Evolutionary conservation across 2,113 vertebrate genomes (phyloP).

Genomic region (Rhombomys opimus): DNA sequence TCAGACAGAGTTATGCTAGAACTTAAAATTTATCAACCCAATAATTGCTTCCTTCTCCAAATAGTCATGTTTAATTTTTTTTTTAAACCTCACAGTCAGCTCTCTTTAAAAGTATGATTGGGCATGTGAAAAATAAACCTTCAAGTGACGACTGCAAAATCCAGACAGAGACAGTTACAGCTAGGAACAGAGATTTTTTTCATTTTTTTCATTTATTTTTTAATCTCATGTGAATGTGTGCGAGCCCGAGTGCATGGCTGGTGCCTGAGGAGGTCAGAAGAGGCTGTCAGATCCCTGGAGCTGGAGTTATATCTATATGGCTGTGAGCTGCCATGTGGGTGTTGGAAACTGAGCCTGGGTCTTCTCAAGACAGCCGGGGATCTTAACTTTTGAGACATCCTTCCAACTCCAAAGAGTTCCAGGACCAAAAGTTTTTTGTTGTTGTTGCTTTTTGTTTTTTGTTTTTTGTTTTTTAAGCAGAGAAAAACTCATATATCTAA

Average conservation of each 20-base stretch:
- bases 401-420: too few relatives aligned
- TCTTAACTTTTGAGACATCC: too few relatives aligned
- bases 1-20: not conserved
- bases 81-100: not conserved
- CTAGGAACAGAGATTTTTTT: not conserved
- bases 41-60: not conserved
- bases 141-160: not conserved
- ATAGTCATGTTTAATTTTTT: not conserved
- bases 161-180: not conserved
- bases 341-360: too few relatives aligned
- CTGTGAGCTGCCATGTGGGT: too few relatives aligned
- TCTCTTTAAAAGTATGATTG: not conserved
- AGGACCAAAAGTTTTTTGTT: not conserved
- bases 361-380: too few relatives aligned
- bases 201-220: too few relatives aligned
- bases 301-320: too few relatives aligned
- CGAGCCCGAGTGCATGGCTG: too few relatives aligned
- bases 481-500: not conserved
- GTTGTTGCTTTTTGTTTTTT: too few relatives aligned
- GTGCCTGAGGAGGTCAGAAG: too few relatives aligned
- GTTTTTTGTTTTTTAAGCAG: not conserved
- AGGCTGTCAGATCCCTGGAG: too few relatives aligned
- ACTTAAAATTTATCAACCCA: conserved; percentile 27
- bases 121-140: not conserved
- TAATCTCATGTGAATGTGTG: too few relatives aligned